Conservation (phyloP, 1,140 invertebrate genomes). For the Drosophila varians region DNA sequence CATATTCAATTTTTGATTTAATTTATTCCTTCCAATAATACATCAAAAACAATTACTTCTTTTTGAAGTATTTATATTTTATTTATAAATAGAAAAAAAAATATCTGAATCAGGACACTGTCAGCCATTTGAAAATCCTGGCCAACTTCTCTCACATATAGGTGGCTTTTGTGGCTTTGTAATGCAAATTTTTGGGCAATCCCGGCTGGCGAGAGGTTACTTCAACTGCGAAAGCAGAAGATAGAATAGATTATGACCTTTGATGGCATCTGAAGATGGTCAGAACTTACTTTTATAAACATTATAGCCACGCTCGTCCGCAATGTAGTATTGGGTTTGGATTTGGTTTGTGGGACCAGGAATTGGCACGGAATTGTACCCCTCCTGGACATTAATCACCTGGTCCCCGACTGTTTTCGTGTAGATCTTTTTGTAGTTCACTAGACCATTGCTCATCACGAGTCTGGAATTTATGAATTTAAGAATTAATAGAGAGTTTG, state of each 20-base stretch:
- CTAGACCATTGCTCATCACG: conserved; percentile 69
- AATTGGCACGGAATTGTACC: conserved; percentile 66
- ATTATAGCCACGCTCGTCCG: conserved; percentile 70
- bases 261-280: not conserved
- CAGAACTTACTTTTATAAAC: conserved; percentile 62
- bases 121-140: not conserved
- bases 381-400: conserved; percentile 65
- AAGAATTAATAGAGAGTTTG: too few relatives aligned
- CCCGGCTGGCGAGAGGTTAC: conserved; percentile 19
- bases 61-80: not conserved
- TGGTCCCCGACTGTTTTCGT: conserved; percentile 40
- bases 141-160: conserved; percentile 21
- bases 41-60: too few relatives aligned
- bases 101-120: conserved; percentile 16
- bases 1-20: not conserved
- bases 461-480: too few relatives aligned
- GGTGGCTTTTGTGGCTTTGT: conserved; percentile 31
- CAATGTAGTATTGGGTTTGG: conserved; percentile 67
- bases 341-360: conserved; percentile 39
- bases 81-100: conserved; percentile 13
- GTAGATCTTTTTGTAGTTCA: conserved; percentile 68
- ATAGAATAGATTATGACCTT: conserved; percentile 7
- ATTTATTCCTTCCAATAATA: not conserved
- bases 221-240: conserved; percentile 27
- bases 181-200: conserved; percentile 16